Base-by-base conservation (phyloP, 2,113 vertebrate genomes). In the Macheiramphus alcinus region DNA sequence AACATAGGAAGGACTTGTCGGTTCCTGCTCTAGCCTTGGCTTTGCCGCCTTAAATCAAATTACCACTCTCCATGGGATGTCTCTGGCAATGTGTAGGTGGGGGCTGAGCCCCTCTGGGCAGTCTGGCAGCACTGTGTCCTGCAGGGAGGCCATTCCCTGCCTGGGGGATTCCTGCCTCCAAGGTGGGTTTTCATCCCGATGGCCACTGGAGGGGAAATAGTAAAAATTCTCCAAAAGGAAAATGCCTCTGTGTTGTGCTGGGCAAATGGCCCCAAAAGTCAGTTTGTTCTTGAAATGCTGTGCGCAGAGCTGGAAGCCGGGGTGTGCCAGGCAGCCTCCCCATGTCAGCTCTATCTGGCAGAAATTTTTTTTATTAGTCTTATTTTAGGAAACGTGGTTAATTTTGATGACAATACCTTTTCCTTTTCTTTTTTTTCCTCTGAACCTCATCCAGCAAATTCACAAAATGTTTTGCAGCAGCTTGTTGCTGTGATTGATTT, bases 101-200 rank as follows among this genome's bases (percentile, higher is more conserved):
- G 36, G 48, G 14, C 13, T 21, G 27, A 58, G 29, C 13, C 43
- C 10, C 48, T 76, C 6, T 0, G 2, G 27, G 32, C 23, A 89
- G 32, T 3, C 34, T 20, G 18, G 8, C 15, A 50, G 15, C 4
- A 16, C 16, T 50, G 29, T 4, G 18, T 7, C 20, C 32, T 66
- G 36, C 5, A 11, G 27, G 4, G 11, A 65, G 23, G 43, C 2
- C 12, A 8, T 43, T 74, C 17, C 10, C 4, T 0, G 0, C 15
- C 43, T 1, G 0, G 9, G 12, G 17, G 5, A 8, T 11, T 87
- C 17, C 8, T 70, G n/a, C 40, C 13, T 56, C 18, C 1, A 2
- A 55, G 36, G 6, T 5, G 3, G 14, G 4, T 88, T 92, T 94
- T 86, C 17, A 70, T 67, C 16, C 25, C 4, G 1, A 31, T 36